These are phyloP conservation scores for Rhizoglyphus robini DNA, from an alignment of 1,140 invertebrate genomes.

Conservation along the genomic window DNA sequence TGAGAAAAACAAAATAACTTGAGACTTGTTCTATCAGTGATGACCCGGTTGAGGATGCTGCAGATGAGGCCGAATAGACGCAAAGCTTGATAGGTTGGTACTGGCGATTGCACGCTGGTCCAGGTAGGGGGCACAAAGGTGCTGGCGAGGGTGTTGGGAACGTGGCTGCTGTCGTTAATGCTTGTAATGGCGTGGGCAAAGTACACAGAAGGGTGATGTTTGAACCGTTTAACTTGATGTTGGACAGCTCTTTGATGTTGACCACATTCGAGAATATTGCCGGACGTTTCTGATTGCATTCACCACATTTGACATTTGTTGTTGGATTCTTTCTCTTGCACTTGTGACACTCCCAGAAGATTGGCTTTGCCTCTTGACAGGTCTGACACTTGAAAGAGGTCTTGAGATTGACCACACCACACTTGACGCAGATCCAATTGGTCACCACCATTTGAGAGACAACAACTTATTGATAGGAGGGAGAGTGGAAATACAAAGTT, in stretches of 20 bases:
- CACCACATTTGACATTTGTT: background rate
- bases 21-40: background rate
- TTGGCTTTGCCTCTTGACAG: background rate
- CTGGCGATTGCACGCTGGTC: background rate
- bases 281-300: background rate
- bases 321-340: conserved; percentile 5
- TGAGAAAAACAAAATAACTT: background rate
- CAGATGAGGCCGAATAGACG: background rate
- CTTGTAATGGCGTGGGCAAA: background rate
- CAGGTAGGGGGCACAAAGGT: background rate
- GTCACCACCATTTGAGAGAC: conserved; percentile 2
- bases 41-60: background rate
- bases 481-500: too few species aligned
- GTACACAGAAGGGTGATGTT: too few species aligned
- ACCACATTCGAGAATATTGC: background rate
- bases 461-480: too few species aligned
- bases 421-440: background rate
- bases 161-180: too few species aligned
- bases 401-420: background rate
- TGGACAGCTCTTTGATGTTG: background rate
- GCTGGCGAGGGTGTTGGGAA: background rate
- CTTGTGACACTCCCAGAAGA: background rate
- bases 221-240: background rate
- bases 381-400: conserved; percentile 3
- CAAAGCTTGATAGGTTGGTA: background rate